Evolutionary conservation across 2,113 vertebrate genomes (phyloP), one percentile per base, ranked within the genome.

Genomic region (Tetraodon nigroviridis): DNA sequence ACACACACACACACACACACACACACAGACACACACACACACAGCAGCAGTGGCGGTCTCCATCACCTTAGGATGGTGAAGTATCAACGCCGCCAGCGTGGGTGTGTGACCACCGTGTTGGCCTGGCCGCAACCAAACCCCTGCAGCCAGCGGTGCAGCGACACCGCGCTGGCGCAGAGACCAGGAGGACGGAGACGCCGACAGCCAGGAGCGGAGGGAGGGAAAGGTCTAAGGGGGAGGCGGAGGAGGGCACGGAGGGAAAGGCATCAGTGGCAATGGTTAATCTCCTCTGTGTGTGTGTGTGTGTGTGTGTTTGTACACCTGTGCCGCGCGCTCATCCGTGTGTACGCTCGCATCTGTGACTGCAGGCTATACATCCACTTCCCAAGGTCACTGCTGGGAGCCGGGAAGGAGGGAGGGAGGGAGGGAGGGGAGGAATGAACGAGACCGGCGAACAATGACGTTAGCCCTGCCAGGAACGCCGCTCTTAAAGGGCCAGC

Each of bases 311-410:
- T 18, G 4, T 50, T 29, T 58, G 49, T 56, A 17, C 61, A 66
- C 60, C 61, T 76, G 75, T 51, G 53, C n/a, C 56, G 20, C 50
- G 46, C 20, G 42, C 70, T 18, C 51, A 67, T 76, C 55, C 52
- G 42, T 70, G 61, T 64, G 64, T 41, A 47, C 29, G 67, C 56
- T 71, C 64, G 71, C 67, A 67, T 67, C 42, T 78, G 55, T 17
- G 40, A 44, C 40, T 64, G 59, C 45, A 15, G 66, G 73, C 71
- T 69, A 59, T 47, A 65, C 29, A 74, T 74, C 78, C 79, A 59
- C 66, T 58, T 81, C 69, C 67, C 85, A 85, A 87, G 85, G 85
- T 87, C 81, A 85, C 73, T 72, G 85, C 77, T 45, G 69, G 69
- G 71, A 80, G 82, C 70, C 47, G 10, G 54, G 54, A 70, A 8